These are phyloP conservation scores for Chelonoidis abingdonii DNA, from an alignment of 2,113 vertebrate species.

Conservation along the genomic window DNA sequence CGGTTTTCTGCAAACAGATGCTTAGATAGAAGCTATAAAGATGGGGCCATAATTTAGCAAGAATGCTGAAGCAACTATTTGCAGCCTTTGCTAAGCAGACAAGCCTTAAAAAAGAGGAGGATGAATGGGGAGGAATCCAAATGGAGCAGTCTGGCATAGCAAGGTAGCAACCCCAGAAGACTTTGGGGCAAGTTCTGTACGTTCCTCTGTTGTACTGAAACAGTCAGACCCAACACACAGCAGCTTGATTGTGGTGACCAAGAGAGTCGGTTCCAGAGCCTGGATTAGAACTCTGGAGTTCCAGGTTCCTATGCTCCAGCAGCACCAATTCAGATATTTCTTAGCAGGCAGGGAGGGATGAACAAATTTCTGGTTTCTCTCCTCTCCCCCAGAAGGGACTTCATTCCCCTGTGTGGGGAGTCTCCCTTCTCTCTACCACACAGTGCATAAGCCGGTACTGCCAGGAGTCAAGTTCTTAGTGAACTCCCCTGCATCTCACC, in stretches of 20 bases:
- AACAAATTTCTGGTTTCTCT: neutral
- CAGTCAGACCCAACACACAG: neutral
- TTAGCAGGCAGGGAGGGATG: too few relatives aligned
- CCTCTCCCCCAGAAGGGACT: neutral
- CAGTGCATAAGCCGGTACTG: neutral
- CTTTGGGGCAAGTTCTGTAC: neutral
- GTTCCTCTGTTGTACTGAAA: neutral
- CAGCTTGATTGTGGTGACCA: neutral
- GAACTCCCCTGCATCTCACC: neutral
- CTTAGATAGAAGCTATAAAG: conserved; percentile 23
- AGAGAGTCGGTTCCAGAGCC: neutral
- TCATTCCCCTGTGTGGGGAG: neutral
- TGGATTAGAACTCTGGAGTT: neutral
- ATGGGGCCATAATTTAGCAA: neutral
- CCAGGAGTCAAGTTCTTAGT: neutral
- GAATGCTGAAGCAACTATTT: conserved; percentile 2
- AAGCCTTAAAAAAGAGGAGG: neutral
- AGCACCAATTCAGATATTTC: neutral
- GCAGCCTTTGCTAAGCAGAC: neutral
- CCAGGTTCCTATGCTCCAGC: neutral
- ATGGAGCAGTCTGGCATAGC: neutral
- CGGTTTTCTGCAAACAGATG: neutral
- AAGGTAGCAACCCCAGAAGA: neutral
- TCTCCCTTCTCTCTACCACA: neutral
- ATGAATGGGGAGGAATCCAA: neutral